These are phyloP conservation scores for Salvelinus alpinus DNA, from an alignment of 2,113 vertebrate genomes.

Conservation along the genomic window DNA sequence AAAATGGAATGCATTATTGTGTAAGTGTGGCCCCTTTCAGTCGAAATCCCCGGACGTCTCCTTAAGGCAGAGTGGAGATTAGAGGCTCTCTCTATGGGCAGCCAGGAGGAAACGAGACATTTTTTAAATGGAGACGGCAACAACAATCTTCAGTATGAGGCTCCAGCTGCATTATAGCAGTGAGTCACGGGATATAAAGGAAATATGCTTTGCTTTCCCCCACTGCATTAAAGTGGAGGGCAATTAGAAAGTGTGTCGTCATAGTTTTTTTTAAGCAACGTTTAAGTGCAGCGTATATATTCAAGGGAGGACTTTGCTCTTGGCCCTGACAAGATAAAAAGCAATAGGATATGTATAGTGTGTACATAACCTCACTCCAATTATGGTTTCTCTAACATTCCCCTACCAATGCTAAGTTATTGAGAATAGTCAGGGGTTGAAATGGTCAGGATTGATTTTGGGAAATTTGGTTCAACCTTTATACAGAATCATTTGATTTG, in stretches of 20 bases:
- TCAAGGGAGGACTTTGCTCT: slow-evolving; percentile 21
- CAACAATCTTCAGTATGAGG: slow-evolving; percentile 35
- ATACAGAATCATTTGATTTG: too few relatives aligned
- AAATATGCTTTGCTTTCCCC: slow-evolving; percentile 16
- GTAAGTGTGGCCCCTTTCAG: slow-evolving; percentile 61
- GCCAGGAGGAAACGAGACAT: slow-evolving; percentile 55
- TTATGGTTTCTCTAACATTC: too few relatives aligned
- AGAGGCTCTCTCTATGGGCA: slow-evolving; percentile 36
- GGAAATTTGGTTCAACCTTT: too few relatives aligned
- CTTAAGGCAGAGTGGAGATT: slow-evolving; percentile 33
- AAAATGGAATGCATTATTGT: slow-evolving; percentile 69
- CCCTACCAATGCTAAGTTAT: too few relatives aligned
- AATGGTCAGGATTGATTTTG: too few relatives aligned
- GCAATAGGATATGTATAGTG: neutral
- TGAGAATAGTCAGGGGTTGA: too few relatives aligned
- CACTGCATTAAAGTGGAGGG: slow-evolving; percentile 1
- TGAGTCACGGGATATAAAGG: neutral
- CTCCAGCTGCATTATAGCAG: slow-evolving; percentile 41
- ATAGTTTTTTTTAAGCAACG: slow-evolving; percentile 27
- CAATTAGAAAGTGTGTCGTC: slow-evolving; percentile 2
- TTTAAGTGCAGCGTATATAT: slow-evolving; percentile 6
- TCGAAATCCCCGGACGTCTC: slow-evolving; percentile 46
- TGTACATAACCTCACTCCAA: too few relatives aligned
- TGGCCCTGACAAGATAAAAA: neutral
- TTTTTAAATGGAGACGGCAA: slow-evolving; percentile 55